phyloP scores from a whole-genome alignment of 1,140 invertebrate genomes.

The Leptopilina boulardi region DNA sequence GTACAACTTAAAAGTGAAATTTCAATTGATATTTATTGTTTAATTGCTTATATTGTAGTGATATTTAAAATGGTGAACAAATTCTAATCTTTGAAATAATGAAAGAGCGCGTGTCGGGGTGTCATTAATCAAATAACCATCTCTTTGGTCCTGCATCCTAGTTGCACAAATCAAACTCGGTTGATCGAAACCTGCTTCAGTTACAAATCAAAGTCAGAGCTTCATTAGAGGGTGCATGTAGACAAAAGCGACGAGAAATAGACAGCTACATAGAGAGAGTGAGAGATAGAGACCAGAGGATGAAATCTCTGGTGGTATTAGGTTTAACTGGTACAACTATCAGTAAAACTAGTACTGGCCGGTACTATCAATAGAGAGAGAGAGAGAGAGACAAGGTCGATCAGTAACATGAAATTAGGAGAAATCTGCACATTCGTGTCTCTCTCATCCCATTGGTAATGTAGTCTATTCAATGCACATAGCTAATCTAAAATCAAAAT shows the following conservation, averaged over 20 bases:
- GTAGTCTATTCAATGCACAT: slow-evolving; percentile 68
- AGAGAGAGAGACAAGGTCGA: background rate
- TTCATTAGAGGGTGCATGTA: slow-evolving; percentile 10
- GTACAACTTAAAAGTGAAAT: too few species aligned
- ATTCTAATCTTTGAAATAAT: background rate
- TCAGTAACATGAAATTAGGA: slow-evolving; percentile 13
- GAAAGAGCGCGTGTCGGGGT: background rate
- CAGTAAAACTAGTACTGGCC: background rate
- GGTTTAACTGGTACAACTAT: background rate
- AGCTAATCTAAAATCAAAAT: slow-evolving; percentile 72
- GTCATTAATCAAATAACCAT: slow-evolving; percentile 10
- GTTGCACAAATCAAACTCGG: slow-evolving; percentile 3
- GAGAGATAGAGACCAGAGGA: background rate
- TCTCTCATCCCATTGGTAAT: background rate
- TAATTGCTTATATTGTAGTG: too few species aligned
- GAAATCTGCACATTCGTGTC: background rate
- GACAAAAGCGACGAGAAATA: slow-evolving; percentile 29
- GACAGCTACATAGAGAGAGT: background rate
- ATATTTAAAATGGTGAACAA: background rate
- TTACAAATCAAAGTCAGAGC: slow-evolving; percentile 29
- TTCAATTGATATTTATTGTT: too few species aligned
- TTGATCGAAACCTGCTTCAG: slow-evolving; percentile 17
- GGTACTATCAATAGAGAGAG: background rate
- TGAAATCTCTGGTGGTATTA: background rate
- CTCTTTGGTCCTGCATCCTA: background rate